Base-by-base conservation (phyloP, 30 jellyfish, hydroid and myxozoan species). In the Haliclystus octoradiatus region DNA sequence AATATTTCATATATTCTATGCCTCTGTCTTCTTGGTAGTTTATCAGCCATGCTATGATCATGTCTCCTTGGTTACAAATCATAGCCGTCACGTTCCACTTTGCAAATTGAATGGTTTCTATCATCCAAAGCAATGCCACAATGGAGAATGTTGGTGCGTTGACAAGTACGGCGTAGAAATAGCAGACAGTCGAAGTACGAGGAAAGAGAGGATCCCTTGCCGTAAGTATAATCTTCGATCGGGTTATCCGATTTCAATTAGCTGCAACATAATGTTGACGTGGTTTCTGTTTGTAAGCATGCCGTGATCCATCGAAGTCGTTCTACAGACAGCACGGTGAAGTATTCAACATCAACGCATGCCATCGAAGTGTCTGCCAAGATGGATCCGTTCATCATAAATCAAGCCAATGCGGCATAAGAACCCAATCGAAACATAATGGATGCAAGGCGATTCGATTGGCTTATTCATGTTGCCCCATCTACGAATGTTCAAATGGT, bases 251-350 rank as follows among this genome's bases (percentile, higher is more conserved):
- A 9, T 47, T 13, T n/a, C 13, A 9, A 47, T 47, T 47, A 9
- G n/a, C 13, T 47, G 13, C 60, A 47, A 9, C 60, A 47, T n/a
- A 47, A 47, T 13, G 15, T 47, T n/a, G n/a, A 9, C 60, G 73
- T 64, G 19, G 63, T 64, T 5, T 65, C 13, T 64, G 3, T 13
- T 13, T 64, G 63, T 29, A 22, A 29, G 73, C 52, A 5, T 64
- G 73, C 29, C 73, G 73, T 22, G 73, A 64, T 64, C 66, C 73
- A 9, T 64, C 29, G 24, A 65, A 65, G 65, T 13, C 31, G 65
- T 24, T 64, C 5, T 65, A n/a, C n/a, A n/a, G 73, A 5, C 66
- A 22, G 65, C 73, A 64, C 65, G 31, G 31, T 29, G 73, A 64
- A 29, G 73, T 64, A 22, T 64, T 64, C 31, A 22, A 22, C 63